Conservation (phyloP, 2,888 invertebrate genomes). For the Drosophila melanocephala region DNA sequence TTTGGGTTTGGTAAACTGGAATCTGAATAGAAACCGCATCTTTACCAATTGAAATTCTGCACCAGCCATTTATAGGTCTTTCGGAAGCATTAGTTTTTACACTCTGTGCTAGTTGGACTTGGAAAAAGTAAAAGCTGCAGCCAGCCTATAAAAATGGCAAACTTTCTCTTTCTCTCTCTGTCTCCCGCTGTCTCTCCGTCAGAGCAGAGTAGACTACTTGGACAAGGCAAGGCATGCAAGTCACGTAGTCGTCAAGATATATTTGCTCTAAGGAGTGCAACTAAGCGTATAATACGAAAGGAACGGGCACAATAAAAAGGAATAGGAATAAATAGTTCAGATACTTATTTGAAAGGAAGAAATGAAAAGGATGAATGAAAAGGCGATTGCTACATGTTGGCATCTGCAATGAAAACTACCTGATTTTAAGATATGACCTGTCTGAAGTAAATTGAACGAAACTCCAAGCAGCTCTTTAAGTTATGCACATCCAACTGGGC, state of each 20-base stretch:
- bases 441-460: neutral
- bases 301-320: neutral
- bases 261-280: neutral
- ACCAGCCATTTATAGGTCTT: neutral
- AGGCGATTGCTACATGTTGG: neutral
- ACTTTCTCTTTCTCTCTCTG: neutral
- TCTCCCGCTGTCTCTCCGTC: neutral
- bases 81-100: neutral
- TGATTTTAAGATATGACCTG: neutral
- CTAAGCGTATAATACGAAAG: neutral
- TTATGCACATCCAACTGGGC: constrained; percentile 8
- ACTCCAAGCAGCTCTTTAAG: constrained; percentile 6
- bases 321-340: constrained; percentile 1
- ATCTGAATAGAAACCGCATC: neutral
- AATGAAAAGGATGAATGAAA: neutral
- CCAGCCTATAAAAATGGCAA: neutral
- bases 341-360: neutral
- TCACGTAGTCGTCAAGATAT: constrained; percentile 13
- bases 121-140: neutral
- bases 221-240: constrained; percentile 10
- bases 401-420: neutral
- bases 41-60: neutral
- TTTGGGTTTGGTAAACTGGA: neutral
- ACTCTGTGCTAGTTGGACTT: neutral
- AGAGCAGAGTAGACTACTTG: neutral